Percentiles rank a stretch among this genome's conserved stretches.
phyloP scores from a whole-genome alignment of 30 jellyfish, hydroid and myxozoan genomes.

The Chrysaora quinquecirrha region DNA sequence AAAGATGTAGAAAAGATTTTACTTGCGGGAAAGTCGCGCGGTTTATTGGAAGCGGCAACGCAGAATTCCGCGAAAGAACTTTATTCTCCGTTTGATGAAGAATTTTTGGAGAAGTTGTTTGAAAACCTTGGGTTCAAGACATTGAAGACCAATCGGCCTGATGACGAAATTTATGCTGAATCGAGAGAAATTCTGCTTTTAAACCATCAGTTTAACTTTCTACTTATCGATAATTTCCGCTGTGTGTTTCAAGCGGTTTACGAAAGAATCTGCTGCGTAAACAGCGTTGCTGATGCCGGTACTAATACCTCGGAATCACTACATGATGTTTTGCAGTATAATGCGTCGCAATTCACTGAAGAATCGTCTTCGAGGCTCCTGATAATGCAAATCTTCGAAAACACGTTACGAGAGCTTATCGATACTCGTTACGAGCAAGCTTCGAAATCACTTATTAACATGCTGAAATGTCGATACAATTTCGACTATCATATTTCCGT shows the following conservation, averaged over 20 bases:
- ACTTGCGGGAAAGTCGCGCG: conserved; percentile 83
- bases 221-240: conserved; percentile 53
- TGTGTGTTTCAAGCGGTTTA: conserved; percentile 41
- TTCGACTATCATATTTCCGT: conserved; percentile 24
- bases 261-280: conserved; percentile 2
- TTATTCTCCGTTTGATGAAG: conserved; percentile 35
- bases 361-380: conserved; percentile 74
- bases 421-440: conserved; percentile 51
- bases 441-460: conserved; percentile 23
- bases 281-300: background rate
- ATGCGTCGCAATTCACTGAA: background rate
- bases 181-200: background rate
- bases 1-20: conserved; percentile 40
- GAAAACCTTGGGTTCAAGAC: conserved; percentile 22
- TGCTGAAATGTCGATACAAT: conserved; percentile 34
- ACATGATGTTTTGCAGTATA: conserved; percentile 8
- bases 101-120: conserved; percentile 21
- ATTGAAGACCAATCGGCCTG: background rate
- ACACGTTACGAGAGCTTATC: conserved; percentile 53
- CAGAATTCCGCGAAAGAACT: background rate
- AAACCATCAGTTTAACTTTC: conserved; percentile 33
- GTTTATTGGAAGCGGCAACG: conserved; percentile 58
- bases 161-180: background rate
- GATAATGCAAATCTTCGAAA: conserved; percentile 43
- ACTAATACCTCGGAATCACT: background rate